These are phyloP conservation scores for Siniperca undulata DNA, from an alignment of 2,797 vertebrate genomes.

Conservation along the genomic window DNA sequence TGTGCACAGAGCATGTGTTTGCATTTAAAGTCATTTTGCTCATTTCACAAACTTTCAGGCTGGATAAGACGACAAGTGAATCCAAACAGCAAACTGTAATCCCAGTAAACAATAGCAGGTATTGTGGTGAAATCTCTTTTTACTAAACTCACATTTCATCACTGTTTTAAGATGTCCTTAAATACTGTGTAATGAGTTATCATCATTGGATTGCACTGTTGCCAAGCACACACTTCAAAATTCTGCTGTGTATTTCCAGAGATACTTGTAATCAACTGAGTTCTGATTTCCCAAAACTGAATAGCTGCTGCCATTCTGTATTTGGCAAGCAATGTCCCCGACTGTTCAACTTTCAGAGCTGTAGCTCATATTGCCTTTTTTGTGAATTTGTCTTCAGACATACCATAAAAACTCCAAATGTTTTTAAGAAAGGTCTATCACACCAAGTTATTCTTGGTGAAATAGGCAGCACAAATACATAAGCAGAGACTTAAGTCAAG, in stretches of 20 bases:
- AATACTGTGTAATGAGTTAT: constrained; percentile 62
- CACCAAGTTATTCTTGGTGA: constrained; percentile 39
- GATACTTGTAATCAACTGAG: constrained; percentile 65
- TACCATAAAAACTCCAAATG: constrained; percentile 27
- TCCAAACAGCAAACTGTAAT: constrained; percentile 55
- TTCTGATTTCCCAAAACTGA: constrained; percentile 66
- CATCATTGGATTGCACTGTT: constrained; percentile 32
- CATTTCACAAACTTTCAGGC: constrained; percentile 45
- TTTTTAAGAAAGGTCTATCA: constrained; percentile 42
- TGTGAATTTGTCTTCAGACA: constrained; percentile 43
- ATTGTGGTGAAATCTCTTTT: constrained; percentile 52
- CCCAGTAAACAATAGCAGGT: constrained; percentile 62
- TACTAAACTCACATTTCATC: constrained; percentile 51
- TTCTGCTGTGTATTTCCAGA: constrained; percentile 56
- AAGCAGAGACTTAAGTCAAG: constrained; percentile 36
- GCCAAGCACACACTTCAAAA: constrained; percentile 53
- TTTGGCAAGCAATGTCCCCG: constrained; percentile 69
- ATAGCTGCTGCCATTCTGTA: constrained; percentile 60
- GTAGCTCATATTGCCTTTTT: constrained; percentile 25
- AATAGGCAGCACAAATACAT: constrained; percentile 38
- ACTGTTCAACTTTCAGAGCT: constrained; percentile 68
- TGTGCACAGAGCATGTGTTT: constrained; percentile 51
- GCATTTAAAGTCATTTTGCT: constrained; percentile 58
- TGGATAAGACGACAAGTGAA: constrained; percentile 52
- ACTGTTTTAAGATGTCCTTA: constrained; percentile 55